Base-by-base conservation (phyloP, 1,140 invertebrate species). In the Hycleus cichorii region DNA sequence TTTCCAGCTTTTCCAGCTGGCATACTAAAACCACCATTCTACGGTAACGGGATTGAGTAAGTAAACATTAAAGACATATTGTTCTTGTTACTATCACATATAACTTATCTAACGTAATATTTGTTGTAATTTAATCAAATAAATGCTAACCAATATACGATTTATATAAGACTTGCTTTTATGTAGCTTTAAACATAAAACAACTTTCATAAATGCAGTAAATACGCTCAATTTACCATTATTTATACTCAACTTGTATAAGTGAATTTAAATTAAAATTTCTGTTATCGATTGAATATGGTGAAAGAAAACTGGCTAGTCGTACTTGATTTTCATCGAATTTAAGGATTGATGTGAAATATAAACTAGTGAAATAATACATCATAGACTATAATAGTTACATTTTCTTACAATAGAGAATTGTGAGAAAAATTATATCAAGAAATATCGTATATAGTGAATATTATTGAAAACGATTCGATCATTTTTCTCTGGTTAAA, bases 1-100 rank as follows among this genome's bases (percentile, higher is more conserved):
- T 58, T 67, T 64, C 39, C 57, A 69, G 67, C 63, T 9, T 66
- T 69, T 50, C 67, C 67, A 42, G 65, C 63, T 44, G 67, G 67
- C 25, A 69, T 69, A 51, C 51, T 69, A 51, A 62, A 64, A 45
- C 63, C 67, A 18, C 67, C 67, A 42, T 69, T 69, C 62, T 69
- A 63, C 53, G 81, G 83, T 56, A 85, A 67, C 60, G 63, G 67
- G 39, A 63, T 65, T 40, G 50, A 52, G 63, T 66, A 66, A 62
- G 66, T 68, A 66, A 46, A 58, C 53, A 57, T 45, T 51, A 58
- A 40, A 47, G 44, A 50, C 50, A 58, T 40, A 55, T 39, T 46
- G 12, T 55, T 47, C 27, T 26, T 39, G 10, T 47, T 46, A 47
- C 39, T 38, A 47, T 39, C 59, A 38, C 50, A 38, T 18, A 18